These are phyloP conservation scores for Melanerpes aurifrons DNA, from an alignment of 2,113 vertebrate species.

Conservation along the genomic window DNA sequence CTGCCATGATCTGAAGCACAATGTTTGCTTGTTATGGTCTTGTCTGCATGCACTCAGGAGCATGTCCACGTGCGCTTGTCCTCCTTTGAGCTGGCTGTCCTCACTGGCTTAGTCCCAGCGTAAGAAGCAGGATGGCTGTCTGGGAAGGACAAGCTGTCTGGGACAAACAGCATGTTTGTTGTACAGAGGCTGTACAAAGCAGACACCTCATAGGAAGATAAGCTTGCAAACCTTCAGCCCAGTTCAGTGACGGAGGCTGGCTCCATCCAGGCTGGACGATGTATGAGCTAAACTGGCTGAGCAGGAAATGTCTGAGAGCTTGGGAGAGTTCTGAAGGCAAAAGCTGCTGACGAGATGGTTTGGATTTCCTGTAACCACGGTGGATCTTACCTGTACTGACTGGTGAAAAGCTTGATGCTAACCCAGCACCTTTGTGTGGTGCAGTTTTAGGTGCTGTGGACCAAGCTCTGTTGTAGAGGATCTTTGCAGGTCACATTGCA, in stretches of 20 bases:
- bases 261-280: neutral
- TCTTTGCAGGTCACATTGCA: too few relatives aligned
- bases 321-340: conserved; percentile 13
- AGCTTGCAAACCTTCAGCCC: conserved; percentile 5
- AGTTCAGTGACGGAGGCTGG: neutral
- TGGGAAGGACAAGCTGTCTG: neutral
- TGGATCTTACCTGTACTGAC: conserved; percentile 3
- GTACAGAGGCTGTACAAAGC: neutral
- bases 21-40: neutral
- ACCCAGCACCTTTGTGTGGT: neutral
- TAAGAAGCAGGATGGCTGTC: neutral
- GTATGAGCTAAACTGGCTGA: conserved; percentile 26
- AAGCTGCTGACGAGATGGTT: neutral
- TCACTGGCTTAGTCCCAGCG: neutral
- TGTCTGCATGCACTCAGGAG: neutral
- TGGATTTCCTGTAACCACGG: neutral
- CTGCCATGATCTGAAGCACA: neutral
- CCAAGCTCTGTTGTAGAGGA: neutral
- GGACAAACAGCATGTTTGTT: neutral
- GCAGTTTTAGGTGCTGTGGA: neutral
- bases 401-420: neutral
- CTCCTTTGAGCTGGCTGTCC: neutral
- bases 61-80: neutral
- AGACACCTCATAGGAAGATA: neutral
- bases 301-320: conserved; percentile 26